Conservation (phyloP, 2,113 vertebrate species). For the Petrocephalus zakoni region DNA sequence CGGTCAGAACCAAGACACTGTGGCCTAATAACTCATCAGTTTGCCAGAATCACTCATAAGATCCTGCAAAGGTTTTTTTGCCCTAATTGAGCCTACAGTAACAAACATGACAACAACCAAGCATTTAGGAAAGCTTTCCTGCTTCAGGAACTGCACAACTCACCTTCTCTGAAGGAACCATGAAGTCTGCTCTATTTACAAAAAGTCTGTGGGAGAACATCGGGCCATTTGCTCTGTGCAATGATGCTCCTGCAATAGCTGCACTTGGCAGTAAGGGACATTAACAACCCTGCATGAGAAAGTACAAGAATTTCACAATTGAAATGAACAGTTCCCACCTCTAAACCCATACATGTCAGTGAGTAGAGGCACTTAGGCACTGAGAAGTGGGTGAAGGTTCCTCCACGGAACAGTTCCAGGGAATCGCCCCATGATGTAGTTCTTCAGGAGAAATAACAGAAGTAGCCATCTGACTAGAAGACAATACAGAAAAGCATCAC, state of each 20-base stretch:
- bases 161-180: neutral
- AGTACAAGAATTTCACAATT: neutral
- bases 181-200: neutral
- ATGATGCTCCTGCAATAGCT: neutral
- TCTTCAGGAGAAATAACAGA: neutral
- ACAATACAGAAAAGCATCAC: neutral
- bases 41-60: neutral
- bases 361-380: neutral
- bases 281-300: neutral
- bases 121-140: neutral
- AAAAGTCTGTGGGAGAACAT: neutral
- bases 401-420: neutral
- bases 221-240: neutral
- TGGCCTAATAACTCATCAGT: neutral
- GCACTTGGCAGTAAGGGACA: neutral
- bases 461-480: neutral
- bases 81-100: neutral
- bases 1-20: neutral
- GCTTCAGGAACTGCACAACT: neutral
- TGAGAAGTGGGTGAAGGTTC: neutral
- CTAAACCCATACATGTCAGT: neutral
- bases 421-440: neutral
- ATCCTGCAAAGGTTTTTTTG: neutral
- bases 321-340: neutral
- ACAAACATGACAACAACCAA: neutral